Conservation (phyloP, 1,140 invertebrate species). For the Leucophenga varia region DNA sequence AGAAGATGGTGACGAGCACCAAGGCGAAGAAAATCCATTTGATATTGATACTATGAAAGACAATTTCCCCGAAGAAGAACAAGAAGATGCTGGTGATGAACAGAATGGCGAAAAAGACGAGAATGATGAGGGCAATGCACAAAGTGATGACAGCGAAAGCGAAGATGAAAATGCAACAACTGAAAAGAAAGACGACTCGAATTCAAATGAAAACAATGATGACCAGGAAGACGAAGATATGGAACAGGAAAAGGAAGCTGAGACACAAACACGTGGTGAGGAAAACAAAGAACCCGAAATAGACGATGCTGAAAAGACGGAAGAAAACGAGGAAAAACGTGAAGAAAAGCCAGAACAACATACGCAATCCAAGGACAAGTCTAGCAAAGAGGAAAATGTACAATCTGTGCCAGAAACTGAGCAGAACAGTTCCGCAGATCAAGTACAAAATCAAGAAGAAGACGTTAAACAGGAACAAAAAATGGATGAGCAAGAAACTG, state of each 20-base stretch:
- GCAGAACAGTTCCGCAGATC: constrained; percentile 45
- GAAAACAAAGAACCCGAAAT: constrained; percentile 25
- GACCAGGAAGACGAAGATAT: constrained; percentile 58
- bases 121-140: constrained; percentile 55
- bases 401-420: constrained; percentile 59
- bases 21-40: constrained; percentile 75
- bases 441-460: constrained; percentile 35
- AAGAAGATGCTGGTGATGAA: constrained; percentile 54
- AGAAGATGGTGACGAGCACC: constrained; percentile 60
- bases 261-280: constrained; percentile 38
- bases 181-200: constrained; percentile 49
- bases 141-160: constrained; percentile 55
- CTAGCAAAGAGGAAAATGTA: constrained; percentile 60
- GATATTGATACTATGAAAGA: constrained; percentile 79
- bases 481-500: constrained; percentile 54
- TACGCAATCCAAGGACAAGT: constrained; percentile 68
- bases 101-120: constrained; percentile 58
- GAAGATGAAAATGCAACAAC: constrained; percentile 45
- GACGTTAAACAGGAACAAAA: constrained; percentile 49
- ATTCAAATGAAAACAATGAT: constrained; percentile 57
- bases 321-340: constrained; percentile 32
- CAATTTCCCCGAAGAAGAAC: constrained; percentile 56
- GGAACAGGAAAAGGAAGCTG: constrained; percentile 39
- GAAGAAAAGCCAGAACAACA: constrained; percentile 62
- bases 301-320: constrained; percentile 40